Conservation (phyloP, 2,888 invertebrate species). For the Neuroscelio doddi region DNA sequence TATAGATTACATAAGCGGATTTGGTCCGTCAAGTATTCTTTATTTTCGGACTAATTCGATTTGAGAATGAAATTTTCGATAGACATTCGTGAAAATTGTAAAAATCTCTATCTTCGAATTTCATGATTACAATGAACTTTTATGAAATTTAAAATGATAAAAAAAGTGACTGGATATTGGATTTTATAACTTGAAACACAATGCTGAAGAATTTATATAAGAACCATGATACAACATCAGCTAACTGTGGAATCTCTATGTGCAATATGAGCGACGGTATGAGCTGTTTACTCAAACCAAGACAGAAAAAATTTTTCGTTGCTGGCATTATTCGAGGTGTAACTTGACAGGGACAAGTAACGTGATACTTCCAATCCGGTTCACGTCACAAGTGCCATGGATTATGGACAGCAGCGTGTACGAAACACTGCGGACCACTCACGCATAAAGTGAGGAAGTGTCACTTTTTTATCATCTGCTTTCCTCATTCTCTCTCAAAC, state of each 20-base stretch:
- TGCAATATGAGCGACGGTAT: slow-evolving; percentile 31
- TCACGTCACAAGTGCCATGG: slow-evolving; percentile 34
- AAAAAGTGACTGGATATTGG: slow-evolving; percentile 1
- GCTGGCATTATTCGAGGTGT: slow-evolving; percentile 40
- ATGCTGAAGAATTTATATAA: slow-evolving; percentile 31
- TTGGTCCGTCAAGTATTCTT: slow-evolving; percentile 13
- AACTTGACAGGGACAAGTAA: slow-evolving; percentile 45
- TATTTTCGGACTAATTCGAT: too few species aligned
- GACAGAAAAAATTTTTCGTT: slow-evolving; percentile 18
- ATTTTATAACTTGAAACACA: slow-evolving; percentile 12
- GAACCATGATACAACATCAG: slow-evolving; percentile 5
- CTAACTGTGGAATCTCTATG: slow-evolving; percentile 26
- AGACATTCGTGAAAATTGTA: neutral
- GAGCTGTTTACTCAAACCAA: neutral
- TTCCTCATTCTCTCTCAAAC: slow-evolving; percentile 19
- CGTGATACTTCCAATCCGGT: slow-evolving; percentile 45
- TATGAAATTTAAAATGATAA: too few species aligned
- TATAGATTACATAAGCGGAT: slow-evolving; percentile 25
- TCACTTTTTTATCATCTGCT: slow-evolving; percentile 23
- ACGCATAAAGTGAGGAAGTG: slow-evolving; percentile 25
- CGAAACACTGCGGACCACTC: slow-evolving; percentile 16
- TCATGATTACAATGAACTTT: too few species aligned
- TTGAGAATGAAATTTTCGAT: neutral
- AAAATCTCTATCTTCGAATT: too few species aligned
- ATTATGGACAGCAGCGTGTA: slow-evolving; percentile 21